A percentile compares a stretch with the other conserved stretches of the same genome.
These are phyloP conservation scores for Xanthia togata DNA, from an alignment of 2,888 invertebrate genomes.

Conservation along the genomic window DNA sequence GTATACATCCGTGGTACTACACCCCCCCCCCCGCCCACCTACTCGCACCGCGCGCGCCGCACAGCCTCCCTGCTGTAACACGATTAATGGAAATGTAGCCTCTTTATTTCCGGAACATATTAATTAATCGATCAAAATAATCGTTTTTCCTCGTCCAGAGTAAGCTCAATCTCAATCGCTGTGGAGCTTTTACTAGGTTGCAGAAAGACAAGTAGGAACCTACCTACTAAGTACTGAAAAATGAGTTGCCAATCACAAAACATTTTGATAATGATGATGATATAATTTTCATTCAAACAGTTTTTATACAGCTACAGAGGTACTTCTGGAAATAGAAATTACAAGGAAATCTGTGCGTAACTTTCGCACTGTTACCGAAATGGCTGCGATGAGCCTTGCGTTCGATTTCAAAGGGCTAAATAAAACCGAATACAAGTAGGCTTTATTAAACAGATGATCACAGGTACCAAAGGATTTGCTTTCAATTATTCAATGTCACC, in stretches of 20 bases:
- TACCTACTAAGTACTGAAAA: not conserved
- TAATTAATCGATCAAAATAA: not conserved
- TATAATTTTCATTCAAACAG: too few relatives aligned
- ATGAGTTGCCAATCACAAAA: not conserved
- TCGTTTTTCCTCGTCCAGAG: not conserved
- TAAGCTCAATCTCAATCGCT: too few relatives aligned
- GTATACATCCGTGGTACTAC: not conserved
- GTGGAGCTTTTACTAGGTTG: not conserved
- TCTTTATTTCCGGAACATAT: constrained; percentile 12
- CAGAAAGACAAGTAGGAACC: not conserved
- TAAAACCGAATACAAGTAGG: not conserved
- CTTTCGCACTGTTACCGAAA: not conserved
- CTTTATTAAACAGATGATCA: not conserved
- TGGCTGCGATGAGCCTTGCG: too few relatives aligned
- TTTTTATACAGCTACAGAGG: not conserved
- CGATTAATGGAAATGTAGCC: constrained; percentile 12
- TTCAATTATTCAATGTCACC: not conserved
- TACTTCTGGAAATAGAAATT: not conserved
- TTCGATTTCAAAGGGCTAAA: not conserved
- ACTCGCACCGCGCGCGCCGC: not conserved
- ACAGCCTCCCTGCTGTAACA: constrained; percentile 14
- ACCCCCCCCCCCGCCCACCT: not conserved
- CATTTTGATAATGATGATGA: too few relatives aligned
- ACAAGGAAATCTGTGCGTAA: not conserved
- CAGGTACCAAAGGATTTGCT: not conserved